Conservation (phyloP, 2,888 invertebrate genomes). For the Andricus curvator region DNA sequence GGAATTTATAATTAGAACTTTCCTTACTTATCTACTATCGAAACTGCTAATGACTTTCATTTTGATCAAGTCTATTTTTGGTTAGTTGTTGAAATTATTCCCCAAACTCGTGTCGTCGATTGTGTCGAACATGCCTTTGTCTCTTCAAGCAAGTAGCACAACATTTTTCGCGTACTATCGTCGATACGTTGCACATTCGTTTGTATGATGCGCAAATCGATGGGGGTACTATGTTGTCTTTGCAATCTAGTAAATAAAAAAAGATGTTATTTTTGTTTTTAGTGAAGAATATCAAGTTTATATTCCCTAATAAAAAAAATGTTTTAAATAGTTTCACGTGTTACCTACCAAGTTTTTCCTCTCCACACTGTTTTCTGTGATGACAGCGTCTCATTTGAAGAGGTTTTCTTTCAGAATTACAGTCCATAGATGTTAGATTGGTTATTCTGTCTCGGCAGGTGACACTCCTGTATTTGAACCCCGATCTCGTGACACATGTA, state of each 20-base stretch:
- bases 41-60: background rate
- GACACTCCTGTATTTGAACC: constrained; percentile 68
- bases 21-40: background rate
- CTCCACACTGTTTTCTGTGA: constrained; percentile 67
- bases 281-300: background rate
- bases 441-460: constrained; percentile 69
- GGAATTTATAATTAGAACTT: too few species aligned
- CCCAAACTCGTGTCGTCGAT: constrained; percentile 56
- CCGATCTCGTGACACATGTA: constrained; percentile 66
- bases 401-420: constrained; percentile 67
- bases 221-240: constrained; percentile 66
- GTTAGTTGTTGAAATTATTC: background rate
- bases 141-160: constrained; percentile 71
- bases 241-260: constrained; percentile 65
- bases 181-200: constrained; percentile 70
- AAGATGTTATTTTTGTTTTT: background rate
- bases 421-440: constrained; percentile 66
- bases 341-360: constrained; percentile 67
- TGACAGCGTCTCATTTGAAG: constrained; percentile 69
- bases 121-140: constrained; percentile 65
- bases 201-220: constrained; percentile 69
- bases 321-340: constrained; percentile 34
- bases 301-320: background rate
- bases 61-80: background rate
- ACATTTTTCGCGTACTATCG: constrained; percentile 69